These are phyloP conservation scores for Eulemur macaco DNA, from an alignment of 2,113 vertebrate genomes.

Conservation along the genomic window DNA sequence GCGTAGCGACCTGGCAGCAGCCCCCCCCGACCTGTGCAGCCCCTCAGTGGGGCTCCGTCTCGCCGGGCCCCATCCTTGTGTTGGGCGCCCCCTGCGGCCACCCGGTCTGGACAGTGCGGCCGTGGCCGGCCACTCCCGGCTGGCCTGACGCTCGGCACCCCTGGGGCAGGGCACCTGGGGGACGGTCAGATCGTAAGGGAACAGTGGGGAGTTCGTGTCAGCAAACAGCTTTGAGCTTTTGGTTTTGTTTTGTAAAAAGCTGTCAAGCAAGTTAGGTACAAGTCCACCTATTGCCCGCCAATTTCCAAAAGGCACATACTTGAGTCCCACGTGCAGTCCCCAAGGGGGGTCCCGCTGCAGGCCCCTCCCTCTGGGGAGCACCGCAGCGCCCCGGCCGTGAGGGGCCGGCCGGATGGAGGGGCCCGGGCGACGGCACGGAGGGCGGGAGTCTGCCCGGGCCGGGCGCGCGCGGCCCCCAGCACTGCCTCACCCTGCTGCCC, in stretches of 20 bases:
- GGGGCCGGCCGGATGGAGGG: background rate
- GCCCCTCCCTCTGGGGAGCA: too few relatives aligned
- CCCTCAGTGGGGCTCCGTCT: fast-evolving
- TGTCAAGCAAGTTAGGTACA: fast-evolving
- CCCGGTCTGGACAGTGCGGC: background rate
- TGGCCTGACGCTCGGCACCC: background rate
- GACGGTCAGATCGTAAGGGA: fast-evolving
- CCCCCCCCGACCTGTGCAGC: too few relatives aligned
- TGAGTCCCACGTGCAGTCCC: fast-evolving
- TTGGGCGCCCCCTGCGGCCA: background rate
- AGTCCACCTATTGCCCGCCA: fast-evolving
- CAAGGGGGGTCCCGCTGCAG: too few relatives aligned
- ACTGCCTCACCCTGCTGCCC: background rate
- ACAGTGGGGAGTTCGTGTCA: fast-evolving
- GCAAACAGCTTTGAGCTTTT: too few relatives aligned
- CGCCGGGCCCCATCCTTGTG: fast-evolving
- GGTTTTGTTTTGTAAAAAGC: background rate
- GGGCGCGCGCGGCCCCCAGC: background rate
- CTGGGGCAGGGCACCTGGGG: fast-evolving
- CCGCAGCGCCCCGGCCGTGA: too few relatives aligned
- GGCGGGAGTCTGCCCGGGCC: background rate
- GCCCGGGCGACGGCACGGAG: background rate
- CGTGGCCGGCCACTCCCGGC: too few relatives aligned
- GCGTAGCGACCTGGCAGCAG: too few relatives aligned
- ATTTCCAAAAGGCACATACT: background rate